Base-by-base conservation (phyloP, 2,888 invertebrate species). In the Xanthorhoe spadicearia region DNA sequence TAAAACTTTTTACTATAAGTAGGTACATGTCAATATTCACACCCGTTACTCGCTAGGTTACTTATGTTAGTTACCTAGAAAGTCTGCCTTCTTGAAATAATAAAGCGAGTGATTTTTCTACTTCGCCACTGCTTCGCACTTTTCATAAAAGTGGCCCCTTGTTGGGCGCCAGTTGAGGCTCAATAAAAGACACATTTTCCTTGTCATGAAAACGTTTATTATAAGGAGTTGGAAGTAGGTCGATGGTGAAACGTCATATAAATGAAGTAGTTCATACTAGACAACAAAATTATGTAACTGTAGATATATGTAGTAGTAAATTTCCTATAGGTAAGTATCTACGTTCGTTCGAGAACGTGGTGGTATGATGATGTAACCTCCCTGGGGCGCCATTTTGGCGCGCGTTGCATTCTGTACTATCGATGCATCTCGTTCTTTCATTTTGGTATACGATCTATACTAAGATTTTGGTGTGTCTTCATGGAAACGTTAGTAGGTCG, bases 401-500 rank as follows among this genome's bases (percentile, higher is more conserved):
- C 49, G 9, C 18, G 61, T 50, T 58, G 60, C 35, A 57, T 63
- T 65, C 48, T 49, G 55, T 28, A 61, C 51, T 62, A 58, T 52
- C 64, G 64, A 64, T 70, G 69, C 72, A 74, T 71, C 73, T 72
- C 74, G 74, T 71, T 69, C 70, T 70, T 73, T 70, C 74, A 71
- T 79, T 72, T 67, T 66, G 62, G 68, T 67, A 55, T 48, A 58
- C 64, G n/a, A 64, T 57, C 64, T 75, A 77, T 78, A 70, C 74
- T 77, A 78, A 76, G 79, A 79, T 79, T 76, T 82, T 82, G 77
- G 83, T 84, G 82, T 83, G 82, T 85, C 86, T 88, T 88, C 82
- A 80, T 82, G 81, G 84, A 77, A 82, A 84, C 88, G 88, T 93
- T 92, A 90, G 85, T 92, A 92, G 92, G 92, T 93, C 92, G 92